Percentiles rank a stretch among this genome's conserved stretches.
These are phyloP conservation scores for Zoanthus gigantus DNA, from an alignment of 92 coral and sea anemone genomes.

Conservation along the genomic window DNA sequence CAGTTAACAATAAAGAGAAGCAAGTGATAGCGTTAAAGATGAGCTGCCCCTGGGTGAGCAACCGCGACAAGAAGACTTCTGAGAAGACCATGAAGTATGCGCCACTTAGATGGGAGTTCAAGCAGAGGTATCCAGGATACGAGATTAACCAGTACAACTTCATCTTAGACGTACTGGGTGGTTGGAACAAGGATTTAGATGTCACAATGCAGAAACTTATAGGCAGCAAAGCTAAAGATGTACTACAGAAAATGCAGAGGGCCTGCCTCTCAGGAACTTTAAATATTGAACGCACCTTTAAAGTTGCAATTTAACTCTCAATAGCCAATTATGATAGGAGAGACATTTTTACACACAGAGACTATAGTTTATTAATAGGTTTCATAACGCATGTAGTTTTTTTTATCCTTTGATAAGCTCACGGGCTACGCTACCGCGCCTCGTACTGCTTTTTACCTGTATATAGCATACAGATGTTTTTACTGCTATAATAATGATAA, in stretches of 20 bases:
- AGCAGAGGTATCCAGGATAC: conserved; percentile 47
- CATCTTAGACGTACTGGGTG: conserved; percentile 50
- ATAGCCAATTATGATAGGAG: too few relatives aligned
- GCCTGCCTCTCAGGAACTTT: conserved; percentile 42
- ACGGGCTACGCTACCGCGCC: too few relatives aligned
- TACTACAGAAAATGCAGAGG: conserved; percentile 32
- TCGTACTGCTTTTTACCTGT: too few relatives aligned
- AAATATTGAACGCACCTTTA: conserved; percentile 41
- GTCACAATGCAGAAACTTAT: conserved; percentile 34
- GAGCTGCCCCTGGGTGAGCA: not conserved
- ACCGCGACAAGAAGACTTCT: conserved; percentile 39
- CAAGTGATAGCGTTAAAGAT: too few relatives aligned
- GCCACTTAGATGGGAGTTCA: conserved; percentile 55
- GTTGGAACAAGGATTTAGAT: conserved; percentile 42
- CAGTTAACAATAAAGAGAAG: too few relatives aligned
- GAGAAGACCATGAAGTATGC: conserved; percentile 59
- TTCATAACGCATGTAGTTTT: too few relatives aligned
- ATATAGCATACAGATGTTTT: too few relatives aligned
- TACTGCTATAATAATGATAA: too few relatives aligned
- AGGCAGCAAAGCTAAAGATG: conserved; percentile 44
- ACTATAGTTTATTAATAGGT: too few relatives aligned
- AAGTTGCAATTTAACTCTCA: conserved; percentile 17
- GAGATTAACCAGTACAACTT: conserved; percentile 50
- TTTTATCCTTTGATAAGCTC: too few relatives aligned
- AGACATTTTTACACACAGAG: too few relatives aligned